These are phyloP conservation scores for Gorsachius magnificus DNA, from an alignment of 2,797 vertebrate species.

Conservation along the genomic window DNA sequence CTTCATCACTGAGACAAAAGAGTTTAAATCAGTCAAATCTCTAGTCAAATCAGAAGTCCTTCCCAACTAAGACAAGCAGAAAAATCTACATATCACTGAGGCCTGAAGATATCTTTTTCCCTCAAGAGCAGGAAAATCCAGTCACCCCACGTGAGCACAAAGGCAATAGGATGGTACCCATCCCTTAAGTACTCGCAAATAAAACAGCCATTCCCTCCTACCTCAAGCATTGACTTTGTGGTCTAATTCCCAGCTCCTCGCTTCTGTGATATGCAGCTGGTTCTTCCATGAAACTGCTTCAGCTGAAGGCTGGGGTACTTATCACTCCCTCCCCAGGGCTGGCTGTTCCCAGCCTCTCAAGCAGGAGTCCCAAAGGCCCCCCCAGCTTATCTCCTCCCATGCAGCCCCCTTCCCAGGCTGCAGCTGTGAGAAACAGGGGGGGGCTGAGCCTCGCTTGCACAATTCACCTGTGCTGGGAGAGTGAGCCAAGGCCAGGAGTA, in stretches of 20 bases:
- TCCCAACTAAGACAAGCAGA: not conserved
- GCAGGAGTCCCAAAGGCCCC: not conserved
- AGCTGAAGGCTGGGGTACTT: not conserved
- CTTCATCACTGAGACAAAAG: not conserved
- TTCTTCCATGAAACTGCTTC: not conserved
- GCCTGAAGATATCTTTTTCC: not conserved
- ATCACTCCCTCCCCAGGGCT: not conserved
- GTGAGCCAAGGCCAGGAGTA: not conserved
- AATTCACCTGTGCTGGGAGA: not conserved
- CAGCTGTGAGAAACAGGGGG: not conserved
- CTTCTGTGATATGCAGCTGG: not conserved
- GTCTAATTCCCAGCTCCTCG: not conserved
- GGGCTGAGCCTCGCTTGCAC: not conserved
- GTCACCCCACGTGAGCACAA: accelerated
- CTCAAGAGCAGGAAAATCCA: not conserved
- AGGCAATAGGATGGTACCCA: not conserved
- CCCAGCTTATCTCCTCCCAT: not conserved
- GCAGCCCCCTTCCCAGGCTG: not conserved
- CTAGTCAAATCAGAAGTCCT: not conserved
- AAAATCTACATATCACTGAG: not conserved
- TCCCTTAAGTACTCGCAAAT: not conserved
- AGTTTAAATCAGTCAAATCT: not conserved
- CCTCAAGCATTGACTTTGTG: not conserved
- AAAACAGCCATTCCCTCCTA: not conserved
- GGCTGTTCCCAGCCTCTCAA: not conserved